phyloP scores from a whole-genome alignment of 1,140 invertebrate species.

The Chlorops oryzae region DNA sequence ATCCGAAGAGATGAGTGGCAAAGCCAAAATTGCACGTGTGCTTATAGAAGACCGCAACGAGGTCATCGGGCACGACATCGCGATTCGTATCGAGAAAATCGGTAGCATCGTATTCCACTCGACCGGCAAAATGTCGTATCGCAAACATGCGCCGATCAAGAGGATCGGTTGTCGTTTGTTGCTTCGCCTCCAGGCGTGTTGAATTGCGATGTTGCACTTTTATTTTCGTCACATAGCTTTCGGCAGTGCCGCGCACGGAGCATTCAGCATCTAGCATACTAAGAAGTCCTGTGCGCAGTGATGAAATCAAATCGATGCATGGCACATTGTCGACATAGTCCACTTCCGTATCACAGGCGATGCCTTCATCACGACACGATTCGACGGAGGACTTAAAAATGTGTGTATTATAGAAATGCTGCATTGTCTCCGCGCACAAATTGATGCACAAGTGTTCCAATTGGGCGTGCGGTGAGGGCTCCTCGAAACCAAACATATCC shows the following conservation, averaged over 20 bases:
- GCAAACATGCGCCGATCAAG: constrained; percentile 76
- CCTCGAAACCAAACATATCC: constrained; percentile 95
- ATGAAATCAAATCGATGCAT: constrained; percentile 91
- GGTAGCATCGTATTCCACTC: constrained; percentile 81
- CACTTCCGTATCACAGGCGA: constrained; percentile 83
- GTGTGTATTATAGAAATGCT: constrained; percentile 95
- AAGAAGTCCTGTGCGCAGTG: constrained; percentile 80
- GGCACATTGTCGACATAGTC: constrained; percentile 94
- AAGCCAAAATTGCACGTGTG: constrained; percentile 92
- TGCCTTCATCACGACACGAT: constrained; percentile 88
- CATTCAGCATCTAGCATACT: constrained; percentile 93
- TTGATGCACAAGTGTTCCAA: constrained; percentile 92
- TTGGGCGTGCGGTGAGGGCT: constrained; percentile 75
- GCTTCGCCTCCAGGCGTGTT: constrained; percentile 51
- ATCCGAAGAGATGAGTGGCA: constrained; percentile 87
- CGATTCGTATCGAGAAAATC: constrained; percentile 88
- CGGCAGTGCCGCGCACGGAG: constrained; percentile 75
- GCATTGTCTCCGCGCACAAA: constrained; percentile 93
- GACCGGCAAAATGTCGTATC: constrained; percentile 87
- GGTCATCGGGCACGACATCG: constrained; percentile 85
- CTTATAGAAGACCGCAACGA: constrained; percentile 89
- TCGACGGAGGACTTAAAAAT: constrained; percentile 93
- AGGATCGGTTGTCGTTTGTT: constrained; percentile 52
- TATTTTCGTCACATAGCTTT: constrained; percentile 82
- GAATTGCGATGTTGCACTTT: constrained; percentile 78